These are phyloP conservation scores for Lepidostoma basale DNA, from an alignment of 1,140 invertebrate species.

Conservation along the genomic window DNA sequence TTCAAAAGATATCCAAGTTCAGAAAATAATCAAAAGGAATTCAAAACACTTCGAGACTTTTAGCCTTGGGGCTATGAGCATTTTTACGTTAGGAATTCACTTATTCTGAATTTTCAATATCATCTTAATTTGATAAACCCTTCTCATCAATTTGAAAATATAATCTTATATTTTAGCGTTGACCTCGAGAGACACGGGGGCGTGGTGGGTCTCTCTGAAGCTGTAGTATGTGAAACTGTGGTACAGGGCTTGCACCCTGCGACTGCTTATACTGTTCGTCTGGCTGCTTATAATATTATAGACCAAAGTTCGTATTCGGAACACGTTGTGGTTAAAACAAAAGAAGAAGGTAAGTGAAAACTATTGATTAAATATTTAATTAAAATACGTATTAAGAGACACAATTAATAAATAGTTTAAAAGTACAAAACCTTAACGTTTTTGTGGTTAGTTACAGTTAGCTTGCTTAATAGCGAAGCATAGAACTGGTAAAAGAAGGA, in stretches of 20 bases:
- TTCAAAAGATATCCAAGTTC: no score
- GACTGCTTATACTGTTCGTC: constrained; percentile 74
- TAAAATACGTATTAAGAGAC: no score
- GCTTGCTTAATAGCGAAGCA: no score
- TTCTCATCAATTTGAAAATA: neutral
- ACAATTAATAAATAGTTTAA: no score
- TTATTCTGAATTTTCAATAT: neutral
- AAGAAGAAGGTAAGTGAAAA: constrained; percentile 77
- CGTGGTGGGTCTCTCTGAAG: constrained; percentile 48
- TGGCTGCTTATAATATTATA: constrained; percentile 82
- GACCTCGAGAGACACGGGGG: constrained; percentile 49
- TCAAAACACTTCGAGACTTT: no score
- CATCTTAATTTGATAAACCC: neutral
- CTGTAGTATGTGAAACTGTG: constrained; percentile 54
- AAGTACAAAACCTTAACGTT: no score
- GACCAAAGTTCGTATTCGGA: constrained; percentile 80
- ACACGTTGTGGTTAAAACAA: constrained; percentile 74
- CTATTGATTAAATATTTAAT: no score
- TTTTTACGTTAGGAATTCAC: no score
- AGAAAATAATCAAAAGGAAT: no score
- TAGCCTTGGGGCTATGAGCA: no score
- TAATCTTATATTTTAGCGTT: constrained; percentile 22
- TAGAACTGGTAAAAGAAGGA: no score
- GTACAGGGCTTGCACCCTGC: constrained; percentile 72
- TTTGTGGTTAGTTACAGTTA: no score